A percentile compares a stretch with the other conserved stretches of the same genome.
Conservation (phyloP, 2,797 vertebrate species). For the Sebastes oblongus region DNA sequence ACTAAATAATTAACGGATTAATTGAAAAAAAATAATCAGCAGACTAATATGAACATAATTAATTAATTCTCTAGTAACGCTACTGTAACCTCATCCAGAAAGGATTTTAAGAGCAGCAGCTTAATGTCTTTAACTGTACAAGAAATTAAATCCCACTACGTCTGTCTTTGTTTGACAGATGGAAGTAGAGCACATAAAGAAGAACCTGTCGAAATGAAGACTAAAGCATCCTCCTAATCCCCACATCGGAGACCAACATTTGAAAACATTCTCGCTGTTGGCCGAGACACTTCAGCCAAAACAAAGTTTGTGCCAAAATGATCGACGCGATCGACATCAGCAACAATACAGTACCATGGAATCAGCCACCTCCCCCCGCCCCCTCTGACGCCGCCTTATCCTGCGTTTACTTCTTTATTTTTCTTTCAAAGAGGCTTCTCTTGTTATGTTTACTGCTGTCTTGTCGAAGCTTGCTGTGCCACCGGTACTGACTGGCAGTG, state of each 20-base stretch:
- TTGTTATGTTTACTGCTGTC: slow-evolving; percentile 77
- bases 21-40: no score
- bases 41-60: neutral
- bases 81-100: neutral
- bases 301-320: slow-evolving; percentile 90
- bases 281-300: slow-evolving; percentile 86
- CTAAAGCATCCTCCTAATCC: slow-evolving; percentile 37
- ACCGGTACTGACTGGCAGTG: slow-evolving; percentile 52
- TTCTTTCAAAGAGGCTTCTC: slow-evolving; percentile 73
- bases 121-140: neutral
- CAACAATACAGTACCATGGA: slow-evolving; percentile 61
- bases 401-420: slow-evolving; percentile 61
- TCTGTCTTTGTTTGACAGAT: slow-evolving; percentile 80
- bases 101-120: neutral
- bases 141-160: fast-evolving
- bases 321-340: slow-evolving; percentile 66
- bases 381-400: slow-evolving; percentile 56
- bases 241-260: slow-evolving; percentile 61
- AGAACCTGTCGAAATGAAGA: slow-evolving; percentile 92
- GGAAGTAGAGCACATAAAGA: slow-evolving; percentile 98
- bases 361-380: slow-evolving; percentile 39
- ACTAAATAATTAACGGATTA: neutral
- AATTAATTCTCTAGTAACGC: no score
- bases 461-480: slow-evolving; percentile 47
- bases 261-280: slow-evolving; percentile 77